A percentile compares a stretch with the other conserved stretches of the same genome.
Conservation (phyloP, 2,888 invertebrate genomes). For the Hypsopygia costalis region DNA sequence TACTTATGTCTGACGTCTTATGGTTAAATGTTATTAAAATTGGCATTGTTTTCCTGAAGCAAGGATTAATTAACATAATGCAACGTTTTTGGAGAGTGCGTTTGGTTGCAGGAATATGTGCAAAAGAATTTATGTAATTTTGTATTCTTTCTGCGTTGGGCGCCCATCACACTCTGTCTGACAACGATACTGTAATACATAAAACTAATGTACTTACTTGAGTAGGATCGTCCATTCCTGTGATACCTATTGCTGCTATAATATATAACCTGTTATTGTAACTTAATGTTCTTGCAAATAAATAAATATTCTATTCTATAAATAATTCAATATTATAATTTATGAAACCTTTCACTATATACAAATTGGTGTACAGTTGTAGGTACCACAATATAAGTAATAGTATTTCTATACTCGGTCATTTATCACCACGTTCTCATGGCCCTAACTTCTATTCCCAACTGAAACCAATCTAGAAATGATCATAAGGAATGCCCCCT, state of each 20-base stretch:
- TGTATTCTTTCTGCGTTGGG: conserved; percentile 62
- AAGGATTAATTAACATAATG: conserved; percentile 48
- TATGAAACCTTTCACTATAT: too few species aligned
- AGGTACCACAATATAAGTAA: too few species aligned
- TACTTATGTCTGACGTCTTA: conserved; percentile 13
- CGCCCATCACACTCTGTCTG: conserved; percentile 58
- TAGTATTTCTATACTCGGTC: too few species aligned
- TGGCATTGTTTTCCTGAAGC: conserved; percentile 78
- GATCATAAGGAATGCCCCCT: too few species aligned
- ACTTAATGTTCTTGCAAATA: too few species aligned
- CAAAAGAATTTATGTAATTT: conserved; percentile 60
- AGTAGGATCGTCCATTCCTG: neutral
- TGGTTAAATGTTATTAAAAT: conserved; percentile 54
- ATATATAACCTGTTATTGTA: too few species aligned
- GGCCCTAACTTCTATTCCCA: too few species aligned
- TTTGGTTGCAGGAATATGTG: conserved; percentile 68
- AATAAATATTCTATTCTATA: too few species aligned
- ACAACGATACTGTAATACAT: neutral
- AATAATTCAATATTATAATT: too few species aligned
- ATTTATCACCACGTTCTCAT: too few species aligned
- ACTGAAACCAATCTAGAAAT: too few species aligned
- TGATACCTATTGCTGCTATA: neutral
- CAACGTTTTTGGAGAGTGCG: conserved; percentile 65
- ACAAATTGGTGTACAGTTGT: too few species aligned
- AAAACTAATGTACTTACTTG: neutral